phyloP scores from a whole-genome alignment of 2,797 vertebrate genomes.

The Muraenolepis orangiensis region DNA sequence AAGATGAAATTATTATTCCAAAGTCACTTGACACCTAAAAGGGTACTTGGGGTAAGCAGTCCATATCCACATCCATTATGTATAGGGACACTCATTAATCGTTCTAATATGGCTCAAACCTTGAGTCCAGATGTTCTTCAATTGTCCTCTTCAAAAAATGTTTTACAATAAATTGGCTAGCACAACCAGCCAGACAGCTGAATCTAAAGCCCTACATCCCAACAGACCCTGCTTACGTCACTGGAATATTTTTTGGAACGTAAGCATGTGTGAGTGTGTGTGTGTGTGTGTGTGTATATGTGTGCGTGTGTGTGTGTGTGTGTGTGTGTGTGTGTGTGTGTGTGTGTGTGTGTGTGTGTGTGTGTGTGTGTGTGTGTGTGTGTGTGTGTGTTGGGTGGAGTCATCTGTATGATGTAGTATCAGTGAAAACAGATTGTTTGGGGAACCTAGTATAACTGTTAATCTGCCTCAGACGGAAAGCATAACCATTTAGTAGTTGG shows the following conservation, averaged over 20 bases:
- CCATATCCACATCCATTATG: not conserved
- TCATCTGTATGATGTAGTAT: not conserved
- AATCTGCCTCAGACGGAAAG: not conserved
- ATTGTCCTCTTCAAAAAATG: not conserved
- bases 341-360: too few species aligned
- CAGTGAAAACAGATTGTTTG: conserved; percentile 1
- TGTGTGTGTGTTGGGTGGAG: not conserved
- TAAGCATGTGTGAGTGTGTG: not conserved
- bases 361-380: too few species aligned
- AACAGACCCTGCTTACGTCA: not conserved
- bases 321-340: not conserved
- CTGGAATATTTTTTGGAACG: not conserved
- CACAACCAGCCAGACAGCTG: not conserved
- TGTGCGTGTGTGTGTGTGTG: not conserved
- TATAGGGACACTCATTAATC: not conserved
- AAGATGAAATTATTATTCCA: not conserved
- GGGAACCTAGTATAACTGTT: not conserved
- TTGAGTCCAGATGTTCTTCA: not conserved
- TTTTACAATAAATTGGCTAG: not conserved
- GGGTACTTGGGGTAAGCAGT: not conserved
- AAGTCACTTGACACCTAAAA: not conserved
- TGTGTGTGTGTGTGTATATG: not conserved
- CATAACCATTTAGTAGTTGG: not conserved
- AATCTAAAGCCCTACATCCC: not conserved
- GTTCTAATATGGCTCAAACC: not conserved